Conservation (phyloP, 2,113 vertebrate species). For the Eudyptes chrysolophus region DNA sequence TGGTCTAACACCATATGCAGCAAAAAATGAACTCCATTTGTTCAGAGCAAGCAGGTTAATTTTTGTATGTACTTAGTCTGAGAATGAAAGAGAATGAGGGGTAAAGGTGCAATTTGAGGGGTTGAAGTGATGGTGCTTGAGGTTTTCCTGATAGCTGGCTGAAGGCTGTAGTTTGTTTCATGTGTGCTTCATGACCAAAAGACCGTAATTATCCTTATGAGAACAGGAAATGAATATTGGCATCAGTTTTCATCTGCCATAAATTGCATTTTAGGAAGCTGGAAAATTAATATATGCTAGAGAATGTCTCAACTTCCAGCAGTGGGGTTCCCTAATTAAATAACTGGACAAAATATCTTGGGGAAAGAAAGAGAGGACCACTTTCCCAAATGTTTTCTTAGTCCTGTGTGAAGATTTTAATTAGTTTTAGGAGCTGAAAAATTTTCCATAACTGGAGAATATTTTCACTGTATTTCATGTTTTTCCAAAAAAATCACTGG, state of each 20-base stretch:
- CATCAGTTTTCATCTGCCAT: background rate
- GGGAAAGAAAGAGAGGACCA: background rate
- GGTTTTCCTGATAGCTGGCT: background rate
- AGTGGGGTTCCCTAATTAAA: background rate
- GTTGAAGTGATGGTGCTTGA: accelerated
- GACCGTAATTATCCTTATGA: background rate
- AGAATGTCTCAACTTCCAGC: background rate
- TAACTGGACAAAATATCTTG: background rate
- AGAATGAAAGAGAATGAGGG: background rate
- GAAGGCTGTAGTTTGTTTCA: background rate
- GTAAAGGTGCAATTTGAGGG: background rate
- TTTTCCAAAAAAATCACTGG: background rate
- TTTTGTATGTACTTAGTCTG: background rate
- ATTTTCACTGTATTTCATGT: background rate
- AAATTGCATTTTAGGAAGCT: background rate
- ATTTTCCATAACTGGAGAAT: background rate
- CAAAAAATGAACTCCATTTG: background rate
- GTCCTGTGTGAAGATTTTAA: background rate
- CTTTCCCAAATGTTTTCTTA: background rate
- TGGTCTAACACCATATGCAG: background rate
- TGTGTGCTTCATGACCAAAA: background rate
- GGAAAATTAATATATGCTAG: background rate
- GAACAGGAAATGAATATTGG: background rate
- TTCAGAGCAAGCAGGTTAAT: background rate
- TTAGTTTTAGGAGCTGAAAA: background rate